Evolutionary conservation across 1,140 invertebrate genomes (phyloP), one percentile per base, ranked within the genome.

Genomic region (Drosophila micromelanica): DNA sequence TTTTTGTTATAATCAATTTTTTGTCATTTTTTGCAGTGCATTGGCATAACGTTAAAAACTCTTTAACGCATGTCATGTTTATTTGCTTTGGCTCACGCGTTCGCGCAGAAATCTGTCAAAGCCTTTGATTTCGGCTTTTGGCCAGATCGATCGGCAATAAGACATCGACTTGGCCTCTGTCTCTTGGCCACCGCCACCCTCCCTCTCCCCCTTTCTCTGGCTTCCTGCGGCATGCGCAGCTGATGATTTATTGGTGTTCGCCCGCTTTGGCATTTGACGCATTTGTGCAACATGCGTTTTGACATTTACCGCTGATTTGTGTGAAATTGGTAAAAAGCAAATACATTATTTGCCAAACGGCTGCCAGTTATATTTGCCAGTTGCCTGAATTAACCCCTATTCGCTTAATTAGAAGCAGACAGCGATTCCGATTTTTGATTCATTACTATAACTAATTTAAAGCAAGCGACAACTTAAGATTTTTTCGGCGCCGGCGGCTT

Each of bases 271-370:
- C 82, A 89, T 89, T 89, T 87, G 79, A 89, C 78, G 84, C 76
- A 89, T 87, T 89, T 87, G 84, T 87, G 84, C 85, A 89, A 90
- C 84, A 89, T 90, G 84, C 85, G 76, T 89, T 89, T 89, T 89
- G 84, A 89, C 84, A 89, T 89, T 89, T 89, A 80, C 78, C 72
- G 84, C 79, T 89, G 84, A 89, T 89, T 89, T 89, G 84, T 89
- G 84, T 89, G 80, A 89, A 89, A 89, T 89, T 89, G 64, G 65
- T 60, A 65, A 51, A 45, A 72, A 20, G 43, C 55, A 63, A 51
- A 62, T 56, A 70, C 42, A 45, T 17, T 27, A 57, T 74, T 40
- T 32, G 56, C 23, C 35, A 20, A 32, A 48, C 30, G 8, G 27
- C 23, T 43, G 48, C 37, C 46, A 62, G 15, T 35, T 35, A 8